phyloP scores from a whole-genome alignment of 2,888 invertebrate genomes.

The Leistus spinibarbis region DNA sequence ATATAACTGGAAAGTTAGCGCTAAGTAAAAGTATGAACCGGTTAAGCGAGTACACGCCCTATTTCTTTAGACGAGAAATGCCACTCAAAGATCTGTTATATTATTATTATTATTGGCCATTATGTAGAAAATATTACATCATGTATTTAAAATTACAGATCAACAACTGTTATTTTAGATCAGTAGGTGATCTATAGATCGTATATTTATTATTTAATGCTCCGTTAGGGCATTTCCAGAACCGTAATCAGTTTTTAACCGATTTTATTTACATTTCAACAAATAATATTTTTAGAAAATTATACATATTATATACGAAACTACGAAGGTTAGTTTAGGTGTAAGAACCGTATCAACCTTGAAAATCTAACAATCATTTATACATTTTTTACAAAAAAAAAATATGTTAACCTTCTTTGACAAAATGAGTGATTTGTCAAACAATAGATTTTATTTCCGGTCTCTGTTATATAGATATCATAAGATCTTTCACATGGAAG shows the following conservation, averaged over 20 bases:
- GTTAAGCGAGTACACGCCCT: background rate
- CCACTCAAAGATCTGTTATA: background rate
- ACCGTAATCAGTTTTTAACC: too few species aligned
- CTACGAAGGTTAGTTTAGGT: too few species aligned
- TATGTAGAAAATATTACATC: background rate
- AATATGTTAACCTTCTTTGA: background rate
- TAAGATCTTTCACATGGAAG: background rate
- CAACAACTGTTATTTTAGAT: background rate
- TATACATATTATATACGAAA: too few species aligned
- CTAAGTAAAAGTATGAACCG: slow-evolving; percentile 8
- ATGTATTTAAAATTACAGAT: background rate
- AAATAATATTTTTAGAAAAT: too few species aligned
- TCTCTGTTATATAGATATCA: background rate
- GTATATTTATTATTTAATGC: background rate
- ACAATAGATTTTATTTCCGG: too few species aligned
- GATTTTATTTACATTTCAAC: too few species aligned
- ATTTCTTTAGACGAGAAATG: background rate
- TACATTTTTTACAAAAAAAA: too few species aligned
- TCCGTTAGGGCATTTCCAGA: background rate
- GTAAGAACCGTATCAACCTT: background rate
- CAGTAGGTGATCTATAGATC: background rate
- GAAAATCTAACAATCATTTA: background rate
- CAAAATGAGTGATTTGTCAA: background rate
- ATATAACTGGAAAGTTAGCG: background rate
- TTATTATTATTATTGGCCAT: too few species aligned